Conservation (phyloP, 2,113 vertebrate genomes). For the Oenanthe oenanthe region DNA sequence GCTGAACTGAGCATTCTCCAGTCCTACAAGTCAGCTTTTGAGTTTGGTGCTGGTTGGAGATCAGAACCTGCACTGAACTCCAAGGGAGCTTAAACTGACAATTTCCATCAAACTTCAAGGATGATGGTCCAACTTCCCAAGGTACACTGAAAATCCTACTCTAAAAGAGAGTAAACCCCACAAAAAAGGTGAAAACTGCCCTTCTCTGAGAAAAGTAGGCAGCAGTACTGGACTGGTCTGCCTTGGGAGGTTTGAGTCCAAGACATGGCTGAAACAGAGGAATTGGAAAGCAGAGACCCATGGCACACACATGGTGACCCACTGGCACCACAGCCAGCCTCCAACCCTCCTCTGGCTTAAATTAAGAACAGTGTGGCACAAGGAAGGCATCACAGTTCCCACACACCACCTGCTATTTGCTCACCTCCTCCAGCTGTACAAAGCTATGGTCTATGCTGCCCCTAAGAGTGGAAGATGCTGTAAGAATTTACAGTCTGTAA, state of each 20-base stretch:
- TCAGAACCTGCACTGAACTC: background rate
- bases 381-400: background rate
- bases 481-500: background rate
- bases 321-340: background rate
- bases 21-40: background rate
- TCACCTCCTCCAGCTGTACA: background rate
- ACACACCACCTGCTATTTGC: background rate
- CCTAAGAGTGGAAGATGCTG: background rate
- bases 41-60: background rate
- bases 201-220: background rate
- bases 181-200: background rate
- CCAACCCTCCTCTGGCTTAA: background rate
- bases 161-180: background rate
- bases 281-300: background rate
- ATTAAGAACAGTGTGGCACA: background rate
- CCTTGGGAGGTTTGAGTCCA: fast-evolving
- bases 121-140: background rate
- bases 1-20: background rate
- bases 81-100: background rate
- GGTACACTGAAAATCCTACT: background rate
- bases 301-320: fast-evolving
- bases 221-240: background rate
- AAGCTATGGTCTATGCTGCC: background rate
- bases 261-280: fast-evolving
- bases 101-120: background rate